Base-by-base conservation (phyloP, 2,888 invertebrate species). In the Schrankia costaestrigalis region DNA sequence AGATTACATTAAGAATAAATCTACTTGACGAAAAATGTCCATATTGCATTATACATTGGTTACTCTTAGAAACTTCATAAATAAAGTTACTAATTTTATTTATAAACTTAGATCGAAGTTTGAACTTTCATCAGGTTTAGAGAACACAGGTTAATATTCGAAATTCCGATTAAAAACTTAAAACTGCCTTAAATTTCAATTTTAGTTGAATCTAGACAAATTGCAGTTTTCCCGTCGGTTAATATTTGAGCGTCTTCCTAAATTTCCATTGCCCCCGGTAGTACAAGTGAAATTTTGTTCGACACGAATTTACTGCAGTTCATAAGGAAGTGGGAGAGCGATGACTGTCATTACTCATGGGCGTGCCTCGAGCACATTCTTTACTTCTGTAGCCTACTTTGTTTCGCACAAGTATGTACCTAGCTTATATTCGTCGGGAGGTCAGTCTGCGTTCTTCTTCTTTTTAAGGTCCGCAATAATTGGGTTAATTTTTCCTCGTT, bases 261-360 rank as follows among this genome's bases (percentile, higher is more conserved):
- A 62, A 49, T 61, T 67, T 66, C 62, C 63, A 65, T 70, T 67
- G 63, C 56, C 53, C 9, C 12, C 47, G 54, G 57, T 62, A 60
- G 62, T 71, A 70, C 67, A 71, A 80, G 76, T 74, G 68, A 77
- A 79, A 77, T 76, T 77, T 72, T 56, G 78, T 79, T 79, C 72
- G 78, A 76, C 75, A 70, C 56, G 66, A 71, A 81, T 79, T 73
- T 77, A 82, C 68, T 75, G 67, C 69, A 73, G 76, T 80, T 80
- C 78, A 80, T 80, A 78, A 79, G 75, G 69, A 75, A 63, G 64
- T 56, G 49, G 49, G 54, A 71, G 79, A 84, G 66, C 60, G 76
- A 84, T 78, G 69, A 61, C 63, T 48, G 49, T 51, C 71, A 82
- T 84, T 78, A 81, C 66, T 84, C 82, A 81, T 63, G 66, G 55